Conservation (phyloP, 2,797 vertebrate species). For the Syngnathus acus region DNA sequence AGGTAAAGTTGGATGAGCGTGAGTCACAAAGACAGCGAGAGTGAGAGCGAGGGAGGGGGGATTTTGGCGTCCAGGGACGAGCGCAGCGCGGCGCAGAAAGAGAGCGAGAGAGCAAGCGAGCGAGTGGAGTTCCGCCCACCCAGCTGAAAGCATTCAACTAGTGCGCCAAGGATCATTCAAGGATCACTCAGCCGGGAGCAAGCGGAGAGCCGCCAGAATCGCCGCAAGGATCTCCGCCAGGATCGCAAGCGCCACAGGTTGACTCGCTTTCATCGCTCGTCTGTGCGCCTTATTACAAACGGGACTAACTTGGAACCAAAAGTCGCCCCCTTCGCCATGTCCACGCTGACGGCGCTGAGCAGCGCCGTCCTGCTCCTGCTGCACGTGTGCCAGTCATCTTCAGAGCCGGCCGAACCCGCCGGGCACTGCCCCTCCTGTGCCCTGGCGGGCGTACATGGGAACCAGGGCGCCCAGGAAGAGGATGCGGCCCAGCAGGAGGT, state of each 20-base stretch:
- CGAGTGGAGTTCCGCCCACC: slow-evolving; percentile 48
- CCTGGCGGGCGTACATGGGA: slow-evolving; percentile 78
- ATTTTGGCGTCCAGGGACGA: slow-evolving; percentile 20
- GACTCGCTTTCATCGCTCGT: background rate
- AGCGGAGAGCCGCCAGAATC: background rate
- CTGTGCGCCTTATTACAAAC: background rate
- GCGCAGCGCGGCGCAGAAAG: slow-evolving; percentile 37
- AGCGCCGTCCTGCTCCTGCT: slow-evolving; percentile 80
- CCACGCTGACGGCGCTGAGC: slow-evolving; percentile 71
- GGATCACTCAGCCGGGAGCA: slow-evolving; percentile 32
- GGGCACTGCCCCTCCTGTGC: slow-evolving; percentile 84
- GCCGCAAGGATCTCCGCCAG: background rate
- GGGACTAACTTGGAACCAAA: background rate
- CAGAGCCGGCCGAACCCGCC: slow-evolving; percentile 57
- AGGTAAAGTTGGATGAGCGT: slow-evolving; percentile 34
- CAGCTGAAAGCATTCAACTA: slow-evolving; percentile 61
- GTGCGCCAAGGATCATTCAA: slow-evolving; percentile 41
- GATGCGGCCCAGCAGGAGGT: slow-evolving; percentile 78
- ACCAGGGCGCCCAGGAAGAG: slow-evolving; percentile 61
- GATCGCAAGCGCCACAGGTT: background rate
- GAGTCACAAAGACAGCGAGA: slow-evolving; percentile 29
- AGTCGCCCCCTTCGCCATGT: slow-evolving; percentile 63
- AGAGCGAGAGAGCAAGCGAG: slow-evolving; percentile 22
- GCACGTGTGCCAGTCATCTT: slow-evolving; percentile 61
- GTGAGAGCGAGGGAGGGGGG: slow-evolving; percentile 23